phyloP scores from a whole-genome alignment of 1,140 invertebrate genomes.

The Homalodisca vitripennis region DNA sequence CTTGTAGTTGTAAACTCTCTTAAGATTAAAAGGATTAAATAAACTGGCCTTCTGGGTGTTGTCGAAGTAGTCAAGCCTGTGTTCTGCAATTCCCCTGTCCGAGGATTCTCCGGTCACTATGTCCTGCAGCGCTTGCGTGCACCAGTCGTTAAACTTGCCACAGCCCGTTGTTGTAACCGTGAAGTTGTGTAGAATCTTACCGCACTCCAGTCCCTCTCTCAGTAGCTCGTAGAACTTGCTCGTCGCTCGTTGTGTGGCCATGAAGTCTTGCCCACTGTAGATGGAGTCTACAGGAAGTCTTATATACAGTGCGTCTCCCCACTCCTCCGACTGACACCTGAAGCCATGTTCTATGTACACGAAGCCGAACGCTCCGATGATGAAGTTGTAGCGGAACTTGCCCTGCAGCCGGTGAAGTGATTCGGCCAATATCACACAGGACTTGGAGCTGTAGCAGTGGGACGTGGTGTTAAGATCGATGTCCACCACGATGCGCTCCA shows the following conservation, averaged over 20 bases:
- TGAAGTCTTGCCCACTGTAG: conserved; percentile 6
- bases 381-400: conserved; percentile 13
- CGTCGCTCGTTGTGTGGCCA: not conserved
- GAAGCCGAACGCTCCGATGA: conserved; percentile 13
- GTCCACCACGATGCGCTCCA: not conserved
- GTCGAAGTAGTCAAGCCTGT: not conserved
- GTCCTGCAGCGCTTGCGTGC: not conserved
- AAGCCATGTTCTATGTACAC: not conserved
- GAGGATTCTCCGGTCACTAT: not conserved
- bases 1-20: conserved; percentile 14
- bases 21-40: not conserved
- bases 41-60: not conserved
- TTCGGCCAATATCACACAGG: not conserved
- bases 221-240: not conserved
- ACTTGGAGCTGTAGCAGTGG: conserved; percentile 18
- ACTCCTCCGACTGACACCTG: not conserved
- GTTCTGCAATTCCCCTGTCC: not conserved
- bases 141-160: not conserved
- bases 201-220: conserved; percentile 2
- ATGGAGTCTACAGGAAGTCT: not conserved
- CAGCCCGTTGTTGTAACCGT: not conserved
- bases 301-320: not conserved
- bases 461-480: not conserved
- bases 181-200: conserved; percentile 2
- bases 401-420: not conserved